These are phyloP conservation scores for Amblyraja radiata DNA, from an alignment of 2,797 vertebrate genomes.

Conservation along the genomic window DNA sequence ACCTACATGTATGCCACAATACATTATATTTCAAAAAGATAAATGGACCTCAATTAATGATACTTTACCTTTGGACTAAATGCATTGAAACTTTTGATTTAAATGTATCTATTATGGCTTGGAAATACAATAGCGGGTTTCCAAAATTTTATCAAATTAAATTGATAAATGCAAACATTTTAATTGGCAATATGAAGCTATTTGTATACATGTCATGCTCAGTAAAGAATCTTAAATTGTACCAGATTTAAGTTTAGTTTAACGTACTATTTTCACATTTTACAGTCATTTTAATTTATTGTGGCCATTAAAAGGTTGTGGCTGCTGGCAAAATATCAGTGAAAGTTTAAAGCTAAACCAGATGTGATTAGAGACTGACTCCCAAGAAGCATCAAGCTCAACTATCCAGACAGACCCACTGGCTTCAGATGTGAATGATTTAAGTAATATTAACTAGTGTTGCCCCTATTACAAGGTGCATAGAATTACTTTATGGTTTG, in stretches of 20 bases:
- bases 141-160: not conserved
- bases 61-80: not conserved
- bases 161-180: not conserved
- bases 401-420: constrained; percentile 49
- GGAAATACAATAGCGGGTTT: not conserved
- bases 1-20: constrained; percentile 29
- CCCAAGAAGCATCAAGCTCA: constrained; percentile 51
- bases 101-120: not conserved
- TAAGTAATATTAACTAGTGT: constrained; percentile 46
- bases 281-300: constrained; percentile 68
- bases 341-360: constrained; percentile 68
- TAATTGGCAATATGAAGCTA: constrained; percentile 20
- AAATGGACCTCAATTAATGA: not conserved
- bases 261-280: constrained; percentile 65
- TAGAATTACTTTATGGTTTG: constrained; percentile 47
- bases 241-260: constrained; percentile 43
- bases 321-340: constrained; percentile 66
- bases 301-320: constrained; percentile 64
- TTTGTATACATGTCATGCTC: constrained; percentile 23
- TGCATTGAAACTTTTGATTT: not conserved
- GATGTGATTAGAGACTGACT: constrained; percentile 62
- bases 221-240: constrained; percentile 35
- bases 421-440: constrained; percentile 51
- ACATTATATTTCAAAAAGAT: constrained; percentile 26
- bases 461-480: constrained; percentile 43